phyloP scores from a whole-genome alignment of 1,140 invertebrate genomes.

The Drosophila mayri region DNA sequence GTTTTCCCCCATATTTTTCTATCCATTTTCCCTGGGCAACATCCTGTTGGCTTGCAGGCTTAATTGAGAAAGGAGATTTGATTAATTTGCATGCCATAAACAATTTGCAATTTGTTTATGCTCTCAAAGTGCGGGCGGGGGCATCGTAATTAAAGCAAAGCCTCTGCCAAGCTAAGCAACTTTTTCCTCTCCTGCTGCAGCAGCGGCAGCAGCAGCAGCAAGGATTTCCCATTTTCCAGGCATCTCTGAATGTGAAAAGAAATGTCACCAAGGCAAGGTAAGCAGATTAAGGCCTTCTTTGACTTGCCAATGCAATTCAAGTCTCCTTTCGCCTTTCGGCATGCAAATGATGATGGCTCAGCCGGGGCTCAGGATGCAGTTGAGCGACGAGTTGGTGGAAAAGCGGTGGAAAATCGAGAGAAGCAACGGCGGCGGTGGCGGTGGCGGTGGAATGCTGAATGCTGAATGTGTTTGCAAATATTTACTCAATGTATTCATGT shows the following conservation, averaged over 20 bases:
- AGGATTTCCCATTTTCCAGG: slow-evolving; percentile 29
- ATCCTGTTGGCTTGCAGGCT: slow-evolving; percentile 41
- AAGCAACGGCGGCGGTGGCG: too few relatives aligned
- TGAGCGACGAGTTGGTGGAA: background rate
- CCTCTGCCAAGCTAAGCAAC: slow-evolving; percentile 58
- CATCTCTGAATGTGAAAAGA: slow-evolving; percentile 26
- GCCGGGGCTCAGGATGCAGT: slow-evolving; percentile 33
- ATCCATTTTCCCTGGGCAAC: slow-evolving; percentile 2
- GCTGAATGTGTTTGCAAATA: slow-evolving; percentile 69
- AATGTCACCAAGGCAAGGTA: slow-evolving; percentile 72
- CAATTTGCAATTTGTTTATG: slow-evolving; percentile 82
- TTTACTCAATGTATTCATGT: slow-evolving; percentile 81
- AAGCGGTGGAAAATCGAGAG: slow-evolving; percentile 15
- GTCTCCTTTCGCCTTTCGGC: slow-evolving; percentile 43
- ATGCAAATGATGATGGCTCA: slow-evolving; percentile 49
- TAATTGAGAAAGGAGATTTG: slow-evolving; percentile 80
- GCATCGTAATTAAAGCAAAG: slow-evolving; percentile 75
- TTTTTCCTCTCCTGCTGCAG: slow-evolving; percentile 13
- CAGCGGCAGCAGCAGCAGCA: background rate
- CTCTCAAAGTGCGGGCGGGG: slow-evolving; percentile 61
- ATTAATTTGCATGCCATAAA: slow-evolving; percentile 82
- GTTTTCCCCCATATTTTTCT: background rate
- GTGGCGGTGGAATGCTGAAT: slow-evolving; percentile 24
- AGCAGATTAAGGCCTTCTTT: slow-evolving; percentile 79
- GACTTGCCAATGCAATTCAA: slow-evolving; percentile 73